Base-by-base conservation (phyloP, 2,888 invertebrate species). In the Drosophila anomalata region DNA sequence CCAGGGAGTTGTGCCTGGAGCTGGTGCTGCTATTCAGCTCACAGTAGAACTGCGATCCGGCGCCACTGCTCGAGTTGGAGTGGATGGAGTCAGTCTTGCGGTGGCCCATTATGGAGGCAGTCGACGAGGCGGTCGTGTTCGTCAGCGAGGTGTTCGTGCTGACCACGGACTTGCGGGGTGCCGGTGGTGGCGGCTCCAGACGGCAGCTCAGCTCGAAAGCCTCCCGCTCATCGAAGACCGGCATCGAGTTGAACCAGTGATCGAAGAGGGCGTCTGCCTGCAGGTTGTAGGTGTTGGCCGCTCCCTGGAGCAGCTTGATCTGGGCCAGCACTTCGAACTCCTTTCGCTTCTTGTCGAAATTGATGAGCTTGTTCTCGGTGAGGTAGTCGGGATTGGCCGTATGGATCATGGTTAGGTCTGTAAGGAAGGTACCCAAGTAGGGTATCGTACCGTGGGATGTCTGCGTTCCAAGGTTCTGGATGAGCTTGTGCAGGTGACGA, bases 321-420 rank as follows among this genome's bases (percentile, higher is more conserved):
- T 98, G 98, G 8, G 99, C 99, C 70, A 99, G 93, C 24, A 99
- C 97, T 92, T 99, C 99, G 92, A 99, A 99, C 92, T 99, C 99
- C 92, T 99, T 99, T 71, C 99, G 93, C 62, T 98, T 94, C 92
- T 99, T 99, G 91, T 99, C 99, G 91, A 99, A 99, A 92, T 99
- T 99, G 53, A 99, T 98, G 51, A 99, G 93, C 63, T 87, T 87
- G 50, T 96, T 96, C 70, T 96, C 96, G 47, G 94, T 94, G 42
- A 90, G 91, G 6, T 94, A 94, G 89, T 98, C 98, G 0, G 97
- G 97, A 89, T 96, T 97, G 36, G 99, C 99, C 12, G 98, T 97
- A 92, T 99, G 98, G 87, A 99, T 98, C 98, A 99, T 99, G 1
- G 98, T 99, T 76, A 99, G 94, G 92, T 99, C 99, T 2, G 99